A percentile compares a stretch with the other conserved stretches of the same genome.
Evolutionary conservation across 37 sponge, comb jelly and placozoan genomes (phyloP).

Genomic region (Spongilla lacustris): DNA sequence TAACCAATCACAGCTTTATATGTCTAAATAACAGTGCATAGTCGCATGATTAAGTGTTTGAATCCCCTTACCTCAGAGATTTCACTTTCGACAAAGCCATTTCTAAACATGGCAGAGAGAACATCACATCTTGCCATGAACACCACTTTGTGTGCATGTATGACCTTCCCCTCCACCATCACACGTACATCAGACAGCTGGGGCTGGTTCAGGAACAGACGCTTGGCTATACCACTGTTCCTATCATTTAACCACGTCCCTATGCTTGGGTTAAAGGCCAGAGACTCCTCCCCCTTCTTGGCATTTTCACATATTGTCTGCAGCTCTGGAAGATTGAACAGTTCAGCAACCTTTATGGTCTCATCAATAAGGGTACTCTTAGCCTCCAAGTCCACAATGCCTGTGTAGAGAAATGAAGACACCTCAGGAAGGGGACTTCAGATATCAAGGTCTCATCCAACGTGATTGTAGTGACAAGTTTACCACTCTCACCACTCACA

Average conservation of each 20-base stretch:
- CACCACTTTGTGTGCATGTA: conserved; percentile 78
- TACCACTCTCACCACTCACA: conserved; percentile 28
- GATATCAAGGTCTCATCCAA: conserved; percentile 47
- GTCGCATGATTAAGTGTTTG: too few relatives aligned
- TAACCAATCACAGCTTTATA: too few relatives aligned
- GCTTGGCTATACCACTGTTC: conserved; percentile 60
- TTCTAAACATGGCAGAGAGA: conserved; percentile 74
- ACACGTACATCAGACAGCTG: conserved; percentile 74
- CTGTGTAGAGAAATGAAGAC: conserved; percentile 85
- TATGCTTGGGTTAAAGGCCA: conserved; percentile 38
- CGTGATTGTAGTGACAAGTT: conserved; percentile 66
- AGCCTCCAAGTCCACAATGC: conserved; percentile 45
- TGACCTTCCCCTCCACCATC: conserved; percentile 51
- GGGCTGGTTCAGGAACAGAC: conserved; percentile 74
- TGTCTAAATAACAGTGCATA: too few relatives aligned
- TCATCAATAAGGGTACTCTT: conserved; percentile 64
- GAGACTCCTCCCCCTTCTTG: conserved; percentile 53
- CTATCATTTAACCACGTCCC: conserved; percentile 89
- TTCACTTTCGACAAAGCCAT: conserved; percentile 67
- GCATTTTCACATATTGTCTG: conserved; percentile 70
- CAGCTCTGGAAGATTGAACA: conserved; percentile 81
- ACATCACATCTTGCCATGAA: conserved; percentile 61
- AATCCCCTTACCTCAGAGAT: conserved; percentile 66
- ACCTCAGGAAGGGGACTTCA: conserved; percentile 40
- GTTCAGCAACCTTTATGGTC: conserved; percentile 50